phyloP scores from a whole-genome alignment of 2,113 vertebrate species.

The Cyphomyrus discorhynchus region DNA sequence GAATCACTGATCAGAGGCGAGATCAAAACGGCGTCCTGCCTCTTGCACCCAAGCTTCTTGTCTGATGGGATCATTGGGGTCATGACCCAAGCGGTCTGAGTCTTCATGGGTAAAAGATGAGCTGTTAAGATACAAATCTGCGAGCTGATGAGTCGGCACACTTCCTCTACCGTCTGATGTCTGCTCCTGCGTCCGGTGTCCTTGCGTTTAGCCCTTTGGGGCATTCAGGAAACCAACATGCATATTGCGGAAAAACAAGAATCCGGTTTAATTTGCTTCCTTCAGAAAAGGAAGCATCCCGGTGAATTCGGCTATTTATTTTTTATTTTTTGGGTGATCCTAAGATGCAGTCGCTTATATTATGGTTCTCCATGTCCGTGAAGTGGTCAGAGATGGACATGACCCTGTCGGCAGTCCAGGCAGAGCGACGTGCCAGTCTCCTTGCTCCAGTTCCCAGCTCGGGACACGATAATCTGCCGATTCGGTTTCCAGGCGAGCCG shows the following conservation, averaged over 20 bases:
- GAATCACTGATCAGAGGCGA: constrained; percentile 50
- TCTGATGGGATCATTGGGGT: constrained; percentile 34
- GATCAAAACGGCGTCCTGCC: constrained; percentile 55
- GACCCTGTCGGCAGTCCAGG: not conserved
- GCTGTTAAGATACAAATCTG: constrained; percentile 49
- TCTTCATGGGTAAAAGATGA: constrained; percentile 56
- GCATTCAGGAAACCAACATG: not conserved
- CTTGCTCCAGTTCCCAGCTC: not conserved
- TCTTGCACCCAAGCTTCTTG: constrained; percentile 5
- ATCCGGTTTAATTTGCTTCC: not conserved
- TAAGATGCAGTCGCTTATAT: not conserved
- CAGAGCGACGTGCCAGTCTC: not conserved
- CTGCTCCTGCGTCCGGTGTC: not conserved
- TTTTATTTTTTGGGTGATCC: not conserved
- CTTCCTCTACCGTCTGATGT: not conserved
- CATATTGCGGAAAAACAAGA: not conserved
- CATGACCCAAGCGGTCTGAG: constrained; percentile 60
- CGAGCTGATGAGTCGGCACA: constrained; percentile 34
- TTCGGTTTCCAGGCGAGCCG: not conserved
- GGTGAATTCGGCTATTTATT: not conserved
- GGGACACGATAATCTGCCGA: not conserved
- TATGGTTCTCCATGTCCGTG: not conserved
- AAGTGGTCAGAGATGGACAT: not conserved
- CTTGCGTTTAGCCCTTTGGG: not conserved
- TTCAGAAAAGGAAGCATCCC: not conserved